Conservation (phyloP, 64 coral and sea anemone genomes). For the Astreopora myriophthalma region DNA sequence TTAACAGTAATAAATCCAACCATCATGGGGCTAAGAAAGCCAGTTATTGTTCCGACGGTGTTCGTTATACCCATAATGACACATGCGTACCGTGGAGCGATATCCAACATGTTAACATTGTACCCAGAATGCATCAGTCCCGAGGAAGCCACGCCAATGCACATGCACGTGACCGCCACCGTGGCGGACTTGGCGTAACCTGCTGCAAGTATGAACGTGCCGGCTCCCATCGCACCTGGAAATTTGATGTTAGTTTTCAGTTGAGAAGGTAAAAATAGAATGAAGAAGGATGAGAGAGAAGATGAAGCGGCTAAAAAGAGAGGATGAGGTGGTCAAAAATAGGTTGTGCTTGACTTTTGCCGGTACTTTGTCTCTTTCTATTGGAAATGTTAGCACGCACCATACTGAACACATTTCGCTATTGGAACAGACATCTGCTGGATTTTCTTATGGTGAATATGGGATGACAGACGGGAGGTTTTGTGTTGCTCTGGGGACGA, state of each 20-base stretch:
- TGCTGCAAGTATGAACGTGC: conserved; percentile 72
- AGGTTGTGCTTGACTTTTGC: too few relatives aligned
- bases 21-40: conserved; percentile 82
- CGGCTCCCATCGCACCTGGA: conserved; percentile 77
- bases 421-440: too few relatives aligned
- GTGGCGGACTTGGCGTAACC: conserved; percentile 63
- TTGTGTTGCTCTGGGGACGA: too few relatives aligned
- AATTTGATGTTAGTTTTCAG: not conserved
- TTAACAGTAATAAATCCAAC: conserved; percentile 79
- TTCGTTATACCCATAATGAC: conserved; percentile 87
- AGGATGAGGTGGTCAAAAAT: too few relatives aligned
- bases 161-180: conserved; percentile 79
- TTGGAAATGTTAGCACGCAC: too few relatives aligned
- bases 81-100: conserved; percentile 84
- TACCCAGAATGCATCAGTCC: conserved; percentile 94
- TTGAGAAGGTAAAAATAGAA: not conserved
- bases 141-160: conserved; percentile 76
- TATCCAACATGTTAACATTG: conserved; percentile 91
- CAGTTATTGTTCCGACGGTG: conserved; percentile 78
- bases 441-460: too few relatives aligned
- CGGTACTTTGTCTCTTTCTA: too few relatives aligned
- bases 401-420: too few relatives aligned
- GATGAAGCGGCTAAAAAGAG: too few relatives aligned
- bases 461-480: too few relatives aligned
- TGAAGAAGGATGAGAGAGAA: not conserved